Evolutionary conservation across 1,140 invertebrate species (phyloP).

Genomic region (Mesaphorura yosii): DNA sequence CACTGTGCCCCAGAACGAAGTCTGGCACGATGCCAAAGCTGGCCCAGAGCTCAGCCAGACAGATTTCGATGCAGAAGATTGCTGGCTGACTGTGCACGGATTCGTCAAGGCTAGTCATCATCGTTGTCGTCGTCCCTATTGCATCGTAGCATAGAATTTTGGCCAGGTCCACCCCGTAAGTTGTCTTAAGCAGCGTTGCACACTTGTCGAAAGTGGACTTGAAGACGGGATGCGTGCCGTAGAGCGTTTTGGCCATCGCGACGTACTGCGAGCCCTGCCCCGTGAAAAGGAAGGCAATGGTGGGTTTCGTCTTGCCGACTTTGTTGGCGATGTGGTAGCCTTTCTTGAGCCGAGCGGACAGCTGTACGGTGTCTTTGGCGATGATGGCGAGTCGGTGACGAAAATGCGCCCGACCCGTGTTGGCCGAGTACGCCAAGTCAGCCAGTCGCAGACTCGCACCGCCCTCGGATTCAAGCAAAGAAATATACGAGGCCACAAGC

Average conservation of each 20-base stretch:
- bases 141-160: not conserved
- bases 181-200: constrained; percentile 8
- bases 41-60: constrained; percentile 14
- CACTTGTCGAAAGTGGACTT: not conserved
- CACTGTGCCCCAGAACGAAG: constrained; percentile 18
- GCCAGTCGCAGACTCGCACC: not conserved
- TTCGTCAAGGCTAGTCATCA: constrained; percentile 2
- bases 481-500: constrained; percentile 1
- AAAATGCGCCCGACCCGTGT: constrained; percentile 16
- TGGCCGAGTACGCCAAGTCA: constrained; percentile 8
- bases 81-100: constrained; percentile 22
- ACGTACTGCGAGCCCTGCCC: constrained; percentile 23
- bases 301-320: not conserved
- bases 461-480: not conserved
- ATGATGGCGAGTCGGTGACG: constrained; percentile 1
- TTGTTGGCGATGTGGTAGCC: not conserved
- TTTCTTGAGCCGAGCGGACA: not conserved
- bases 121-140: not conserved
- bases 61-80: constrained; percentile 22
- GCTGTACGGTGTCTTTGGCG: not conserved
- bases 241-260: constrained; percentile 17
- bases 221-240: constrained; percentile 14
- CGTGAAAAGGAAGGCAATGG: constrained; percentile 18
- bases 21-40: constrained; percentile 18
- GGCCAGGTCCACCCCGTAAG: not conserved